Base-by-base conservation (phyloP, 1,140 invertebrate genomes). In the Hestina assimilis region DNA sequence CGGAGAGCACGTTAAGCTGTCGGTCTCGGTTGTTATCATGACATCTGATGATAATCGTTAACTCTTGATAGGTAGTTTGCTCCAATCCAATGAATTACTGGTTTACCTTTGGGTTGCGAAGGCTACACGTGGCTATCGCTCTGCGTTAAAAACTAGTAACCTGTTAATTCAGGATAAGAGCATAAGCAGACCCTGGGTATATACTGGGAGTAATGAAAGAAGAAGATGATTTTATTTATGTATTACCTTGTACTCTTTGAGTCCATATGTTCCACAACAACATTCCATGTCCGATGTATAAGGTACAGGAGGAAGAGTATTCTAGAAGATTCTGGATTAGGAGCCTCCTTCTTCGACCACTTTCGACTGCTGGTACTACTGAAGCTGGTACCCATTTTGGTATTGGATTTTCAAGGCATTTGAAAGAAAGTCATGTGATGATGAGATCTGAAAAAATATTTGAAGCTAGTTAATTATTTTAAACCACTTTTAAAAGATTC, bases 271-370 rank as follows among this genome's bases (percentile, higher is more conserved):
- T 92, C 92, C 26, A 92, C 84, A 5, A 93, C 89, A 2, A 92
- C 88, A 66, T 91, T 92, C 92, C 92, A 93, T n/a, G 92, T 93
- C 62, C 92, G 91, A 57, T 93, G 91, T 62, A 93, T 92, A 48
- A 93, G 88, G 69, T 93, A 92, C 59, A 93, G 82, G 46, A 93
- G 85, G 71, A 92, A 93, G n/a, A 92, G 82, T 2, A 92, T 86
- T 48, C 92, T 80, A 4, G 91, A 91, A 12, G 89, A 91, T 72
- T 92, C 91, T 0, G 87, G 81, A 26, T 83, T 69, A 4, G 71
- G 67, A 3, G 63, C 51, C 26, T 83, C 76, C 41, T 72, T 57
- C 11, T 69, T 74, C 41, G 66, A 58, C 69, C 78, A 75, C 55
- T 72, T 79, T 52, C 72, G 59, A 45, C 74, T 80, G 59, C 66